Percentiles rank a stretch among this genome's conserved stretches.
Conservation (phyloP, 2,113 vertebrate genomes). For the Nycticebus coucang region DNA sequence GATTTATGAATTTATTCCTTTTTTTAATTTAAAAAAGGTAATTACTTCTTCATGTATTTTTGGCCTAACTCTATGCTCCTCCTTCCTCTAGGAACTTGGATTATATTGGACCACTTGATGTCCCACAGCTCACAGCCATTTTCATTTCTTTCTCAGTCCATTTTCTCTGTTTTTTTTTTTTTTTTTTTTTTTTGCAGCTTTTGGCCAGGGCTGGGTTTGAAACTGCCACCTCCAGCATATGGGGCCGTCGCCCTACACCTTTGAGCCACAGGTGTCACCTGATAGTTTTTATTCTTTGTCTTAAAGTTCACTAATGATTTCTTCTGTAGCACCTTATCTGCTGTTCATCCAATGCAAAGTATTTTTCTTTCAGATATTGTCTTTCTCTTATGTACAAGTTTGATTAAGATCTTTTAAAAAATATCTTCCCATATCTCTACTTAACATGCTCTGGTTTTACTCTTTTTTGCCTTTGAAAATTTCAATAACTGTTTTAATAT, state of each 20-base stretch:
- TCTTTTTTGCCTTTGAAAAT: not conserved
- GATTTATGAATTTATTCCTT: not conserved
- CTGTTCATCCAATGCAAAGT: not conserved
- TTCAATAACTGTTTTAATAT: not conserved
- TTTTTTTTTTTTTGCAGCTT: not conserved
- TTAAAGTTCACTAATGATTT: not conserved
- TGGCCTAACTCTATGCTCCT: not conserved
- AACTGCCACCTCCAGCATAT: no score
- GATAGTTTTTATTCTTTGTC: not conserved
- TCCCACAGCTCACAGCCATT: not conserved
- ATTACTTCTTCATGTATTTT: not conserved
- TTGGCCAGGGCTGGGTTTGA: no score
- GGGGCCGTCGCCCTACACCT: no score
- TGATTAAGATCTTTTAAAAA: not conserved
- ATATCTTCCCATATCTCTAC: not conserved
- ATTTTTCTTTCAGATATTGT: not conserved
- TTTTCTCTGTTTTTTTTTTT: not conserved
- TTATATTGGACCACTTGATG: not conserved
- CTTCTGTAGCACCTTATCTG: not conserved
- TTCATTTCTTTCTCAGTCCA: not conserved
- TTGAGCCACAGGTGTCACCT: no score
- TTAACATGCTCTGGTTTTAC: not conserved
- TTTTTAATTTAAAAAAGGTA: not conserved
- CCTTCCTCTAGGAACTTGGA: not conserved
- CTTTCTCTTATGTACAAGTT: not conserved